Conservation (phyloP, 2,797 vertebrate genomes). For the Rallus crepitans region DNA sequence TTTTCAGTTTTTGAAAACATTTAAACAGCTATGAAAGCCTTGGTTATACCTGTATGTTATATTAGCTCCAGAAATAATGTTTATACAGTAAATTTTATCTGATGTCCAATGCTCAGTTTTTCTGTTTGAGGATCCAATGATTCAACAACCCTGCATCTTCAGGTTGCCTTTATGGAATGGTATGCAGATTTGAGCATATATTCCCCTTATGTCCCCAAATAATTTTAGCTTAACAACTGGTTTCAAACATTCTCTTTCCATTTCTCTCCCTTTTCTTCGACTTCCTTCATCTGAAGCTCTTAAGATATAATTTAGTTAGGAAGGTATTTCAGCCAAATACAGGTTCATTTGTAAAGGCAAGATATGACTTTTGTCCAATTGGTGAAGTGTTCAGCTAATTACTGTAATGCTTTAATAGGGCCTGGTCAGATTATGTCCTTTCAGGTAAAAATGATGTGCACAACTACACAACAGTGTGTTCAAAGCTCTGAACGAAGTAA, state of each 20-base stretch:
- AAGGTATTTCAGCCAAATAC: background rate
- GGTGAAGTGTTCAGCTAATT: background rate
- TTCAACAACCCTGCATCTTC: background rate
- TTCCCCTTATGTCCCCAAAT: background rate
- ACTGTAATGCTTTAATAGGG: background rate
- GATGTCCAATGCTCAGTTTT: accelerated
- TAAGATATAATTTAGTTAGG: background rate
- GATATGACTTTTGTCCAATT: background rate
- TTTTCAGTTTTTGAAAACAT: background rate
- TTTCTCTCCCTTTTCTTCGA: background rate
- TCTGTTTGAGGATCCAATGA: background rate
- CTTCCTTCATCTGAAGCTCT: background rate
- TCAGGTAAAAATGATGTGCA: background rate
- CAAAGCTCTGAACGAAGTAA: background rate
- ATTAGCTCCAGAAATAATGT: background rate
- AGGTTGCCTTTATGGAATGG: background rate
- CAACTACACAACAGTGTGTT: background rate
- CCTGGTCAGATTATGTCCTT: background rate
- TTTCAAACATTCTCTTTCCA: background rate
- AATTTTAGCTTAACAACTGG: background rate
- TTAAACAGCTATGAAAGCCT: background rate
- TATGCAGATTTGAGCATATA: background rate
- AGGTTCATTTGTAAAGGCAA: background rate
- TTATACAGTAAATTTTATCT: background rate
- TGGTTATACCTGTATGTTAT: background rate